Evolutionary conservation across 2,888 invertebrate species (phyloP), one percentile per base, ranked within the genome.

Genomic region (Campoplex capitator): DNA sequence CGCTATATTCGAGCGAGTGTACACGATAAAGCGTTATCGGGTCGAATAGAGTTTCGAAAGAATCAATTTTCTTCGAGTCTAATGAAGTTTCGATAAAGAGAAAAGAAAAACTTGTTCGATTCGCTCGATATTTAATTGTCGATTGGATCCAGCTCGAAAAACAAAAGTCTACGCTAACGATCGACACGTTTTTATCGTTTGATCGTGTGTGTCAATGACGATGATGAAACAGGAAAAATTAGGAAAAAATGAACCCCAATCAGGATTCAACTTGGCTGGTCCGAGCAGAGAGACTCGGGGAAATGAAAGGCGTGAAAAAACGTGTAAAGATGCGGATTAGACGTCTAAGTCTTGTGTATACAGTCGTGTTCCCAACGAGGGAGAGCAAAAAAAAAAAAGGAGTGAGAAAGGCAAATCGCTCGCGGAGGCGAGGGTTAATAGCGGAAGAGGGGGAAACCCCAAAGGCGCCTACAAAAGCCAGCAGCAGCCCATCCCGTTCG

Each of bases 371-470:
- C 23, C 23, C 13, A 73, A 16, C 0, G 42, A 65, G 75, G 28
- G 23, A 32, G 42, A 48, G 28, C 38, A 23, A 23, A 23, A 23
- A 23, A 23, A 16, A 32, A 32, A 18, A 54, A 32, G 35, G 54
- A 51, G 32, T 45, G 28, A 71, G 42, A 32, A 48, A 18, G 28
- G 32, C 8, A 48, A 51, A 65, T 65, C 13, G 70, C 28, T 71
- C 38, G 38, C 32, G 42, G n/a, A 62, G 62, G 70, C 68, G 79
- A 71, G 79, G 70, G 70, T 79, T 79, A 71, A 68, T 65, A 42
- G 70, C 23, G 48, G 85, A 83, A 78, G 74, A 75, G 88, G 79
- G 83, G 88, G 90, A 91, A 92, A 90, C 88, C 90, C 84, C 84
- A 82, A 88, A 91, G 89, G 88, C 79, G 87, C 79, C 79, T 85